phyloP scores from a whole-genome alignment of 2,797 vertebrate species.

The Gastrophryne carolinensis region DNA sequence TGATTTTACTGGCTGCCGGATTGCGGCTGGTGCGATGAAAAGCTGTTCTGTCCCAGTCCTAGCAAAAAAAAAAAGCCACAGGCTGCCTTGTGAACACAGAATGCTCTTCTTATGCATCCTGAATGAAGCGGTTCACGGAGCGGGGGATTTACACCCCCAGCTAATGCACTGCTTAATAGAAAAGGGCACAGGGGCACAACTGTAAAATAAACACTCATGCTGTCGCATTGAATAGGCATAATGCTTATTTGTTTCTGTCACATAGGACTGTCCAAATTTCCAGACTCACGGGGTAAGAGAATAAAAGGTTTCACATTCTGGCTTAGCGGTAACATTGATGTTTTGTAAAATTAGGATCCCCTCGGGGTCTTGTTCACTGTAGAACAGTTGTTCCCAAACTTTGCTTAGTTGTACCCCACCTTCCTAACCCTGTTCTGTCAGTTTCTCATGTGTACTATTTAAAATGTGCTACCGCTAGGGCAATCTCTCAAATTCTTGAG shows the following conservation, averaged over 20 bases:
- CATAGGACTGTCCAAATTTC: neutral
- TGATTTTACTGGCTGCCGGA: slow-evolving; percentile 51
- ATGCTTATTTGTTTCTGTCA: neutral
- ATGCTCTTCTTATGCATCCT: slow-evolving; percentile 48
- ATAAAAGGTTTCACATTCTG: neutral
- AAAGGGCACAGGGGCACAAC: slow-evolving; percentile 38
- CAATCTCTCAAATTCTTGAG: too few relatives aligned
- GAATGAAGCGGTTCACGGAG: slow-evolving; percentile 48
- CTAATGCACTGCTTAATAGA: slow-evolving; percentile 38
- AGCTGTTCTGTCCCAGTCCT: slow-evolving; percentile 50
- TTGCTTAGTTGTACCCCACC: too few relatives aligned
- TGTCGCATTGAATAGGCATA: neutral
- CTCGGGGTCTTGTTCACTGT: neutral
- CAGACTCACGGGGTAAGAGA: neutral
- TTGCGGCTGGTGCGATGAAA: slow-evolving; percentile 50
- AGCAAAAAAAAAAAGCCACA: slow-evolving; percentile 36
- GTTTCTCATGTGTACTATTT: too few relatives aligned
- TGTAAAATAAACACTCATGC: slow-evolving; percentile 33
- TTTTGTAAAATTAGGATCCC: neutral
- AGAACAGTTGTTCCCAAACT: too few relatives aligned
- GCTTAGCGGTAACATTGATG: neutral
- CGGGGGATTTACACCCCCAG: slow-evolving; percentile 41
- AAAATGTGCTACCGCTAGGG: too few relatives aligned
- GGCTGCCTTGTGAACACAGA: slow-evolving; percentile 34
- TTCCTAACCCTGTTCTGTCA: too few relatives aligned